A percentile compares a stretch with the other conserved stretches of the same genome.
Evolutionary conservation across 2,888 invertebrate genomes (phyloP).

Genomic region (Physocephala rufipes): DNA sequence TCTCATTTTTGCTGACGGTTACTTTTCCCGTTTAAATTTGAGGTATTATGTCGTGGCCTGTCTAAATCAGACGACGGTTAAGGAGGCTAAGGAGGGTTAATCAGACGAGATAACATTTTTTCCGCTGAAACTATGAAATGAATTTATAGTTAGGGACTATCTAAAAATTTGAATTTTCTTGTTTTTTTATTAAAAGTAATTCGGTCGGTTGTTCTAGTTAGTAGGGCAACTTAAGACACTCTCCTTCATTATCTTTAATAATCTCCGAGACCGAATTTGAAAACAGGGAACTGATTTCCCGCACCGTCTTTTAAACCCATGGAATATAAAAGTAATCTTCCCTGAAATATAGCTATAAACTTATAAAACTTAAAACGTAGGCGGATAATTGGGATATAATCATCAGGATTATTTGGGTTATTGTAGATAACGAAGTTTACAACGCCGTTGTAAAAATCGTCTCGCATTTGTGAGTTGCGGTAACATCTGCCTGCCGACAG

Average conservation of each 20-base stretch:
- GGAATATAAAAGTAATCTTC: neutral
- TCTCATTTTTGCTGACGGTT: constrained; percentile 43
- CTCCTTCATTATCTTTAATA: too few relatives aligned
- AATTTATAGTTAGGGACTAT: neutral
- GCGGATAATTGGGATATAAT: constrained; percentile 8
- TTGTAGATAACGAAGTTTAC: too few relatives aligned
- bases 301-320: neutral
- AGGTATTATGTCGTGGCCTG: constrained; percentile 28
- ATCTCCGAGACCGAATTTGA: neutral
- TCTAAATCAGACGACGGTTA: constrained; percentile 55
- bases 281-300: neutral
- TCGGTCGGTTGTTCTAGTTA: too few relatives aligned
- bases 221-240: too few relatives aligned
- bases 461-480: neutral
- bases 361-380: neutral
- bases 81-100: too few relatives aligned
- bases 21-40: constrained; percentile 38
- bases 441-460: neutral
- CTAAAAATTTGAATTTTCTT: too few relatives aligned
- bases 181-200: too few relatives aligned
- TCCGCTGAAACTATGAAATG: neutral
- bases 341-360: too few relatives aligned
- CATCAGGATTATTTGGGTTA: constrained; percentile 2
- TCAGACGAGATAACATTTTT: neutral
- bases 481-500: too few relatives aligned